Conservation (phyloP, 2,797 vertebrate genomes). For the Xiphophorus birchmanni region DNA sequence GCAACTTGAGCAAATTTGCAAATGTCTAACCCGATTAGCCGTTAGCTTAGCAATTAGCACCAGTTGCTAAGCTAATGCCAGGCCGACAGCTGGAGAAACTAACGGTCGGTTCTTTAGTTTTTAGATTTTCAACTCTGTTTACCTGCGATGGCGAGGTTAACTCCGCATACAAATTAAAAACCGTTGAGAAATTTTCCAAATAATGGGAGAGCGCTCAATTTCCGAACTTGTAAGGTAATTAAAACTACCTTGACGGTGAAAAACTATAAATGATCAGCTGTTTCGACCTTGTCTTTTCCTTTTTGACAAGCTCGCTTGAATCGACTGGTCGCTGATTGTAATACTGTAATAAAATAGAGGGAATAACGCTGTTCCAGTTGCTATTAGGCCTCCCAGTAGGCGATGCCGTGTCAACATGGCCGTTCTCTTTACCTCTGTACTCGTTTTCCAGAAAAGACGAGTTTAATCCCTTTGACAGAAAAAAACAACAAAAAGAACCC, state of each 20-base stretch:
- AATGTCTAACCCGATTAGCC: constrained; percentile 36
- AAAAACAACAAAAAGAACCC: constrained; percentile 79
- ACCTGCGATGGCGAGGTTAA: constrained; percentile 3
- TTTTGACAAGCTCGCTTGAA: constrained; percentile 48
- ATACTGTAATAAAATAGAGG: constrained; percentile 59
- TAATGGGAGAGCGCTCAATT: constrained; percentile 22
- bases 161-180: neutral
- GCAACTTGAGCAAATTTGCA: neutral
- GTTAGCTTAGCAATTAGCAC: constrained; percentile 53
- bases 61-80: constrained; percentile 56
- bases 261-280: constrained; percentile 38
- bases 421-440: constrained; percentile 85
- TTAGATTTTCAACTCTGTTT: neutral
- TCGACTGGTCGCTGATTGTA: constrained; percentile 55
- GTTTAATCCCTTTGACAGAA: constrained; percentile 86
- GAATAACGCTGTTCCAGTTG: constrained; percentile 66
- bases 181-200: constrained; percentile 5
- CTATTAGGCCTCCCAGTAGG: constrained; percentile 81
- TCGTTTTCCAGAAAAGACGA: constrained; percentile 86
- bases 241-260: constrained; percentile 25
- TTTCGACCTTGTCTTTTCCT: constrained; percentile 45
- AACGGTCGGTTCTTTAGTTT: neutral
- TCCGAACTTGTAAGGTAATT: constrained; percentile 30
- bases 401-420: constrained; percentile 85
- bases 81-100: constrained; percentile 32